Percentiles rank a stretch among this genome's conserved stretches.
Evolutionary conservation across 1,140 invertebrate genomes (phyloP).

Genomic region (Cotesia glomerata): DNA sequence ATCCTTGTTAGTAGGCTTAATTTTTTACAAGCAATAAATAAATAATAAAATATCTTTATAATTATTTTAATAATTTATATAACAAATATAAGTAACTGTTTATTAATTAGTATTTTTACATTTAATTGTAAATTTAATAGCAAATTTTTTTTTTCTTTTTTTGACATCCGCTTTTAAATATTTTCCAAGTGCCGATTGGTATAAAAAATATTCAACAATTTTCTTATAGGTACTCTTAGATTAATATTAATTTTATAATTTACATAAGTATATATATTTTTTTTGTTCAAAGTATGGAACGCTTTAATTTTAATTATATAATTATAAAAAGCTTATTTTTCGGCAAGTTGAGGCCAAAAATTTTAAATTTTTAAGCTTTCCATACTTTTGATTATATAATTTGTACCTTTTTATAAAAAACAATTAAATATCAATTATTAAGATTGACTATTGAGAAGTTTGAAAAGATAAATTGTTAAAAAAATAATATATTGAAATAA

Average conservation of each 20-base stretch:
- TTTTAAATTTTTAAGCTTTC: background rate
- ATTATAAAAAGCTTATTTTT: background rate
- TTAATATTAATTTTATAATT: background rate
- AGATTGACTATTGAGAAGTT: too few relatives aligned
- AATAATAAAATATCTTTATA: too few relatives aligned
- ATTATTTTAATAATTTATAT: too few relatives aligned
- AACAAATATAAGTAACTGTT: too few relatives aligned
- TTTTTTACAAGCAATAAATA: too few relatives aligned
- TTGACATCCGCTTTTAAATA: too few relatives aligned
- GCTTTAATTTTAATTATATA: background rate
- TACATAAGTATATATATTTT: background rate
- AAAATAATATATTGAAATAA: too few relatives aligned
- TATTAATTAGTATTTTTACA: too few relatives aligned
- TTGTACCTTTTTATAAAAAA: background rate
- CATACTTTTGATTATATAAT: background rate
- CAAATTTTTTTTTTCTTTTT: too few relatives aligned
- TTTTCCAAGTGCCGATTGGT: background rate
- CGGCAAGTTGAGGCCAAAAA: background rate
- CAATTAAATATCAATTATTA: background rate
- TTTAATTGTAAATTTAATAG: too few relatives aligned
- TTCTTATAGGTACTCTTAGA: background rate
- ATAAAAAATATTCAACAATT: constrained; percentile 1
- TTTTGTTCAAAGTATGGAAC: constrained; percentile 3
- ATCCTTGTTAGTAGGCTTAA: too few relatives aligned
- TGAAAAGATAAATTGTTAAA: too few relatives aligned